Evolutionary conservation across 2,888 invertebrate genomes (phyloP), one percentile per base, ranked within the genome.

Genomic region (Scaptomyza tumidula): DNA sequence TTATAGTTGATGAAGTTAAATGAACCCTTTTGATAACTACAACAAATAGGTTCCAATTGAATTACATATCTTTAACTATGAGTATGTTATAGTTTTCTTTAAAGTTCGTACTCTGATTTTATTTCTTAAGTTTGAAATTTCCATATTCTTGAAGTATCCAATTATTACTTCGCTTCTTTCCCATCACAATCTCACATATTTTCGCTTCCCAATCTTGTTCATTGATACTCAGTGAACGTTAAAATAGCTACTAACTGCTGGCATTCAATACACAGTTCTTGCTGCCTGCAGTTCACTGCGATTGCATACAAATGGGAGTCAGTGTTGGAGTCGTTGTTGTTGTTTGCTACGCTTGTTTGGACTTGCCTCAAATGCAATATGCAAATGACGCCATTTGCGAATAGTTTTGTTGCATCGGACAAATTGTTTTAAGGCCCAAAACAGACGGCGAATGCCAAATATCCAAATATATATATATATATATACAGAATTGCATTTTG

Each of bases 251-350:
- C n/a, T 37, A 14, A 27, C 4, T 39, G 52, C 1, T 16, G 16
- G 41, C 41, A 41, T 39, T 7, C 39, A 39, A 39, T 11, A 43
- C 10, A 19, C 19, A 43, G 19, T 13, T 6, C 19, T 19, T 19
- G 19, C 14, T 37, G 1, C 13, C 31, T n/a, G n/a, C n/a, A n/a
- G 49, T 49, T n/a, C 48, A 33, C n/a, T 39, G 7, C 33, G 75
- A 59, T 71, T 64, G 87, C 87, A 85, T 71, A 75, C 74, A 75
- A 85, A 75, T 78, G 54, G 65, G 58, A 71, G 54, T 56, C 68
- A 78, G 48, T 76, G 39, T 39, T 14, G 6, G 24, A 24, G 29
- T 29, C 29, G 16, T 44, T 43, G 58, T 50, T 45, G 48, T 14
- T 37, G 33, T 27, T 19, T 33, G 41, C 13, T 29, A 11, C 44